These are phyloP conservation scores for Zoroaster sp. DNA, from an alignment of 53 echinoderm and acorn worm genomes.

Conservation along the genomic window DNA sequence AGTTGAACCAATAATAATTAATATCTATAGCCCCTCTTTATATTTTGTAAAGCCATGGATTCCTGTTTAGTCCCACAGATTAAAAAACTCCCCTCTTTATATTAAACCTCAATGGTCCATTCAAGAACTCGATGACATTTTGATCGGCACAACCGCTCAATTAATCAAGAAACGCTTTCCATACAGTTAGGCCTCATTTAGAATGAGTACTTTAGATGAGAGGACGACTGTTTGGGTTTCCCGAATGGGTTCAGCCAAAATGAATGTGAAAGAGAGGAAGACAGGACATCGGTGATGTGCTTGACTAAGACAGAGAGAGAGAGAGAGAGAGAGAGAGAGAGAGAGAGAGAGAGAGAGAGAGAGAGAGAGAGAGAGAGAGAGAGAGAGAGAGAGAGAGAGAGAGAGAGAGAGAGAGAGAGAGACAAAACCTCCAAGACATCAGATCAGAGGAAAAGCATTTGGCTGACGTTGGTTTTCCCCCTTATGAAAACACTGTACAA, in stretches of 20 bases:
- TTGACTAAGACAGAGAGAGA: too few species aligned
- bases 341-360: background rate
- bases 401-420: background rate
- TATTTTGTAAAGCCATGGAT: too few species aligned
- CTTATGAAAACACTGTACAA: background rate
- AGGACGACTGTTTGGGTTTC: background rate
- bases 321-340: background rate
- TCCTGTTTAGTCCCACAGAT: too few species aligned
- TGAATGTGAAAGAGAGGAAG: background rate
- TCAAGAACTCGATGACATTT: background rate
- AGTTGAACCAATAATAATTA: too few species aligned
- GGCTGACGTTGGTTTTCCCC: background rate
- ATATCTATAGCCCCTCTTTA: too few species aligned
- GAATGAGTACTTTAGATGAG: background rate
- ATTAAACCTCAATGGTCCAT: background rate
- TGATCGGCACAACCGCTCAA: too few species aligned
- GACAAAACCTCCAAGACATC: background rate
- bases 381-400: background rate
- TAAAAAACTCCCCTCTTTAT: too few species aligned
- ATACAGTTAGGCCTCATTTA: background rate
- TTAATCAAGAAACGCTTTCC: background rate
- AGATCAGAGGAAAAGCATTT: background rate
- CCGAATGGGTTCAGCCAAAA: background rate
- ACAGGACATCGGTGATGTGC: too few species aligned
- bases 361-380: background rate